Evolutionary conservation across 2,888 invertebrate species (phyloP), one percentile per base, ranked within the genome.

Genomic region (Athetis lepigone): DNA sequence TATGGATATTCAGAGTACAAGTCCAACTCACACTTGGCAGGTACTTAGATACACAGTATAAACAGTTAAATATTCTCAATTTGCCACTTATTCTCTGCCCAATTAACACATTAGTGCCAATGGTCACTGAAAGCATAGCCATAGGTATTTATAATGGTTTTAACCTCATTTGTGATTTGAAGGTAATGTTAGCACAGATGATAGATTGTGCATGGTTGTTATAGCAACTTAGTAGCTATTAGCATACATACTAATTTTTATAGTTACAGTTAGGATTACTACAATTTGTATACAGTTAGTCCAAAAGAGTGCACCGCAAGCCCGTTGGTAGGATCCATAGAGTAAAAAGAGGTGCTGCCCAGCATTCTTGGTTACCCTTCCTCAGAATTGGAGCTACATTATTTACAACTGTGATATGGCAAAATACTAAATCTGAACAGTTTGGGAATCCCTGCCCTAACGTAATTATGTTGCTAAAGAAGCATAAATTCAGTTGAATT

Each of bases 61-160:
- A 54, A 49, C 11, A 27, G 42, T 43, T 33, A 45, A 42, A 61
- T 64, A 45, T 59, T 54, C 46, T 66, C 62, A 50, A 62, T 59
- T 76, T 65, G 50, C 33, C 58, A 68, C 49, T 59, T 78, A 78
- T 71, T 80, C 54, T 61, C 42, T 21, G 39, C 7, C 25, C 58
- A 69, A 61, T 78, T 78, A 80, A 57, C 79, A 58, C 60, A 58
- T 68, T 59, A 49, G 68, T 64, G 78, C 52, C 66, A 80, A 80
- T 70, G 51, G 43, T 47, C 50, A 16, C 47, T 71, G 56, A 68
- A 70, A 73, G 23, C 45, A 27, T 50, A 58, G 60, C 42, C 19
- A 37, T 57, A 51, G n/a, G 37, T 57, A 51, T 57, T 46, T 49
- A 47, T 68, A 29, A 56, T 58, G 59, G 29, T 60, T 60, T 77